Evolutionary conservation across 2,113 vertebrate species (phyloP).

Genomic region (Pterocles gutturalis): DNA sequence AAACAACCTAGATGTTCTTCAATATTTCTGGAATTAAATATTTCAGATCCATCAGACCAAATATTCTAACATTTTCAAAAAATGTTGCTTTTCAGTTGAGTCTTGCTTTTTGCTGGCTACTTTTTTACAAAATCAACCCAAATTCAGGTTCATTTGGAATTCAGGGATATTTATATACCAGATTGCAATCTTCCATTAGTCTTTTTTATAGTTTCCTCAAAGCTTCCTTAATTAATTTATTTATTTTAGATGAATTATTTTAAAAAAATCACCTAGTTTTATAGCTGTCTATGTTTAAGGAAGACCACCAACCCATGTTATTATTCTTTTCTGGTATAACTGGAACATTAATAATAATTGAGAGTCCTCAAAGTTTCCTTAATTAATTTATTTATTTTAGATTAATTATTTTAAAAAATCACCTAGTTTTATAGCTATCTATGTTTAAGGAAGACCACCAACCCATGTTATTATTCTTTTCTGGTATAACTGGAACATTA

Average conservation of each 20-base stretch:
- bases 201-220: neutral
- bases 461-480: neutral
- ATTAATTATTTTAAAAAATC: neutral
- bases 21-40: neutral
- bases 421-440: neutral
- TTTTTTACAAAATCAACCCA: neutral
- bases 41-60: neutral
- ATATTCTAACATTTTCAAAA: neutral
- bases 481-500: neutral
- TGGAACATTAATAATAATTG: neutral
- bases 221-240: neutral
- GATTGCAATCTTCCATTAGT: neutral
- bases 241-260: neutral
- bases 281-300: neutral
- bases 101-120: neutral
- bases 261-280: neutral
- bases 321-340: neutral
- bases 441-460: neutral
- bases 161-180: neutral
- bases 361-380: neutral
- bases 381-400: neutral
- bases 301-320: neutral
- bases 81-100: neutral
- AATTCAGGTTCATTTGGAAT: neutral
- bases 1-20: neutral